phyloP scores from a whole-genome alignment of 1,140 invertebrate species.

The Gonioctena quinquepunctata region DNA sequence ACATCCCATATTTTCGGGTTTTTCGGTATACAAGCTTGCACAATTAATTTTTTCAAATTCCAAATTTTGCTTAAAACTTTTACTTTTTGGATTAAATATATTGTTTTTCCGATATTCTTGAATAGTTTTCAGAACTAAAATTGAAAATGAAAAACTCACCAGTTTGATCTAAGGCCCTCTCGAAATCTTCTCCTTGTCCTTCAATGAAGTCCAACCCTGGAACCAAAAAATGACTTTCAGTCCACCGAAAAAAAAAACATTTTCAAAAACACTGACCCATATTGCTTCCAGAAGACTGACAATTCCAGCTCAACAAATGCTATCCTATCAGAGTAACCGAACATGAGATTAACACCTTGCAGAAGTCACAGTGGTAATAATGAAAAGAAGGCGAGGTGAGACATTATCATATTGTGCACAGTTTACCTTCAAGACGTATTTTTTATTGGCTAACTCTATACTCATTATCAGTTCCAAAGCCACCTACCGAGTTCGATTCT shows the following conservation, averaged over 20 bases:
- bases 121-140: too few relatives aligned
- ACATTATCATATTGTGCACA: background rate
- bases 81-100: too few relatives aligned
- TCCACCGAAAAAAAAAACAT: conserved; percentile 10
- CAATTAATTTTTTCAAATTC: too few relatives aligned
- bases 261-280: conserved; percentile 33
- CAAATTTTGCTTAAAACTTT: too few relatives aligned
- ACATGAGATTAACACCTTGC: background rate
- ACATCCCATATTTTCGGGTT: too few relatives aligned
- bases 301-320: conserved; percentile 10
- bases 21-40: too few relatives aligned
- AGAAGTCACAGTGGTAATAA: background rate
- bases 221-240: conserved; percentile 34
- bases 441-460: background rate
- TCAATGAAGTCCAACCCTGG: conserved; percentile 72
- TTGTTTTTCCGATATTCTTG: too few relatives aligned
- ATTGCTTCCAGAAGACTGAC: conserved; percentile 12
- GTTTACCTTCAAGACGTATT: background rate
- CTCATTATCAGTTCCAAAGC: background rate
- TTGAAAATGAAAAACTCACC: conserved; percentile 58
- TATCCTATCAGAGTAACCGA: background rate
- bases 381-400: background rate
- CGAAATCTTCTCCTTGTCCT: conserved; percentile 70
- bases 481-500: background rate
- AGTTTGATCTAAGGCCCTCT: conserved; percentile 70